A percentile compares a stretch with the other conserved stretches of the same genome.
Evolutionary conservation across 2,888 invertebrate genomes (phyloP).

Genomic region (Mimumesa dahlbomi): DNA sequence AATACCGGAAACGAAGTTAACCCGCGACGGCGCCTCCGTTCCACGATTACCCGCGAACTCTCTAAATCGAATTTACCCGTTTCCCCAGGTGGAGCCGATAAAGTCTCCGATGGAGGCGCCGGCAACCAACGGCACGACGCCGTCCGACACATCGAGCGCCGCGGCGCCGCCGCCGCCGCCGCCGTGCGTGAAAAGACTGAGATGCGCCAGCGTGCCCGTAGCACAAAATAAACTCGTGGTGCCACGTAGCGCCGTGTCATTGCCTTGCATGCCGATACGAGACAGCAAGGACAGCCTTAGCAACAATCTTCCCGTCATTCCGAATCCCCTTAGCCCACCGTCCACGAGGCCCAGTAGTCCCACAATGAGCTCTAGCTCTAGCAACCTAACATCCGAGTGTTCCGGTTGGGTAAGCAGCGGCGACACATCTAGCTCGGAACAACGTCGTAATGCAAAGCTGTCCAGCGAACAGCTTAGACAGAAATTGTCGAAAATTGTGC

Average conservation of each 20-base stretch:
- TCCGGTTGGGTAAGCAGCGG: constrained; percentile 94
- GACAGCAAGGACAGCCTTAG: constrained; percentile 75
- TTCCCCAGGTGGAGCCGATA: constrained; percentile 58
- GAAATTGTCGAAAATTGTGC: constrained; percentile 84
- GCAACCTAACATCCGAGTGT: constrained; percentile 88
- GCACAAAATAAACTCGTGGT: constrained; percentile 76
- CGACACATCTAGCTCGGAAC: constrained; percentile 78
- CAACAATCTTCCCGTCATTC: constrained; percentile 70
- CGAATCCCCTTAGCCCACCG: constrained; percentile 73
- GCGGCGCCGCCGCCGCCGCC: constrained; percentile 51
- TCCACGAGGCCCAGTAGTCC: constrained; percentile 75
- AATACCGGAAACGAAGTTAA: too few relatives aligned
- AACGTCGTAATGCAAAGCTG: constrained; percentile 69
- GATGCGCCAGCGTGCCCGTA: constrained; percentile 78
- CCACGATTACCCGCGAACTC: too few relatives aligned
- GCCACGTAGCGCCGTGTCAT: constrained; percentile 77
- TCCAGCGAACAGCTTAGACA: constrained; percentile 86
- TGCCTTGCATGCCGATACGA: constrained; percentile 78
- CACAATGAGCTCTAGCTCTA: constrained; percentile 83
- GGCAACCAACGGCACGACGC: constrained; percentile 61
- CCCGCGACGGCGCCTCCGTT: too few relatives aligned
- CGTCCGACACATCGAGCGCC: constrained; percentile 43
- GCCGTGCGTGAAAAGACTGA: constrained; percentile 71
- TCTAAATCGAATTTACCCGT: background rate
- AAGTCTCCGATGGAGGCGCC: constrained; percentile 62